Conservation (phyloP, 2,113 vertebrate genomes). For the Barnardius zonarius region DNA sequence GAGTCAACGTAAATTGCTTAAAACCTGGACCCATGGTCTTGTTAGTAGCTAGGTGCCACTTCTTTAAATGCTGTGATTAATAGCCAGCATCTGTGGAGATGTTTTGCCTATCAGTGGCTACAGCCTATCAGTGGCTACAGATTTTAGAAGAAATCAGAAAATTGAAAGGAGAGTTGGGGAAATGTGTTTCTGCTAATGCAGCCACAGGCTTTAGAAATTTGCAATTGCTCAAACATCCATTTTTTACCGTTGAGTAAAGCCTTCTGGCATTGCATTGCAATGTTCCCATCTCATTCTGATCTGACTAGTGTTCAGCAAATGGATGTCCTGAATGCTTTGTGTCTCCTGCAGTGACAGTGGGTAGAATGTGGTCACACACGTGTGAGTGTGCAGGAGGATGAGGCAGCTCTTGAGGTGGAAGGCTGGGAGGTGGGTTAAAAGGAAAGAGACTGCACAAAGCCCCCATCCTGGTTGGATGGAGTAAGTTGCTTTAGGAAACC, state of each 20-base stretch:
- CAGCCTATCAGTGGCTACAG: background rate
- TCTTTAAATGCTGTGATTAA: background rate
- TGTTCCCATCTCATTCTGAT: accelerated
- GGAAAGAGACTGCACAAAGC: background rate
- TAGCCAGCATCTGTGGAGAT: background rate
- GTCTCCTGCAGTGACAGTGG: no score
- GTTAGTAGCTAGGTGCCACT: background rate
- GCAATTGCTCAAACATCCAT: background rate
- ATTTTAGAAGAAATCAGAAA: slow-evolving; percentile 12
- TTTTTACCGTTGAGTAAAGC: background rate
- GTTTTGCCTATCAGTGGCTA: background rate
- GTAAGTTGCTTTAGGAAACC: background rate
- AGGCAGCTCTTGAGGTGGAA: background rate
- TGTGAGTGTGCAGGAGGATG: background rate
- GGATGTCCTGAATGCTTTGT: background rate
- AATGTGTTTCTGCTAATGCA: background rate
- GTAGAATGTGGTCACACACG: accelerated
- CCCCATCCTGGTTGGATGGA: background rate
- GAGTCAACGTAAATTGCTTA: slow-evolving; percentile 22
- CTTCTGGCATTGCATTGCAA: background rate
- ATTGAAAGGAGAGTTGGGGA: background rate
- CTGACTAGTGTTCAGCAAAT: accelerated
- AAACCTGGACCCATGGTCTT: background rate
- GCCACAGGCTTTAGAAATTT: background rate
- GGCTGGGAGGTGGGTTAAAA: background rate